phyloP scores from a whole-genome alignment of 2,113 vertebrate genomes.

The Gymnarchus niloticus region DNA sequence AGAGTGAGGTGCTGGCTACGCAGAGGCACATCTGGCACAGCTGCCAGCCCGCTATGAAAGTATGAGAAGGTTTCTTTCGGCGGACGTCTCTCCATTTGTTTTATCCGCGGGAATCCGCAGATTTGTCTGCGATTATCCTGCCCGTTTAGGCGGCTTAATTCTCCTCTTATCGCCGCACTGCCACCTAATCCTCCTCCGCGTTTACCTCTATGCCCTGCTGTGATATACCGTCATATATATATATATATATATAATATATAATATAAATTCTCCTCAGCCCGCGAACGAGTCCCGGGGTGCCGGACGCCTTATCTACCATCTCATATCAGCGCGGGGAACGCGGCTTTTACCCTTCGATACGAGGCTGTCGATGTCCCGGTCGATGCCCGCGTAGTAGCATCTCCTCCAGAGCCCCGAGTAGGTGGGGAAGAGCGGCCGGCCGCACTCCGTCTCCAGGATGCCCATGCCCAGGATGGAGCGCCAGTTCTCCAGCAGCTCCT shows the following conservation, averaged over 20 bases:
- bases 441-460: constrained; percentile 77
- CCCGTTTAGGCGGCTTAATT: too few relatives aligned
- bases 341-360: constrained; percentile 60
- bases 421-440: constrained; percentile 73
- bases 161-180: too few relatives aligned
- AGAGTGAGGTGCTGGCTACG: not conserved
- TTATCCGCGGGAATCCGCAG: not conserved
- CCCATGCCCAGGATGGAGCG: constrained; percentile 76
- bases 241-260: too few relatives aligned
- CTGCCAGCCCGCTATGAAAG: not conserved
- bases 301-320: too few relatives aligned
- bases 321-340: too few relatives aligned
- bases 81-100: not conserved
- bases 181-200: too few relatives aligned
- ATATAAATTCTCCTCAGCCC: too few relatives aligned
- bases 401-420: constrained; percentile 78
- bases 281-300: too few relatives aligned
- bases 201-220: too few relatives aligned
- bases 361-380: constrained; percentile 75
- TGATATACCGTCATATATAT: too few relatives aligned
- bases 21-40: not conserved
- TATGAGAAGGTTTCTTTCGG: not conserved
- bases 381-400: constrained; percentile 72
- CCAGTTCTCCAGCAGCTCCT: constrained; percentile 75
- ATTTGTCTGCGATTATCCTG: not conserved